Evolutionary conservation across 1,140 invertebrate species (phyloP), one percentile per base, ranked within the genome.

Genomic region (Microplitis demolitor): DNA sequence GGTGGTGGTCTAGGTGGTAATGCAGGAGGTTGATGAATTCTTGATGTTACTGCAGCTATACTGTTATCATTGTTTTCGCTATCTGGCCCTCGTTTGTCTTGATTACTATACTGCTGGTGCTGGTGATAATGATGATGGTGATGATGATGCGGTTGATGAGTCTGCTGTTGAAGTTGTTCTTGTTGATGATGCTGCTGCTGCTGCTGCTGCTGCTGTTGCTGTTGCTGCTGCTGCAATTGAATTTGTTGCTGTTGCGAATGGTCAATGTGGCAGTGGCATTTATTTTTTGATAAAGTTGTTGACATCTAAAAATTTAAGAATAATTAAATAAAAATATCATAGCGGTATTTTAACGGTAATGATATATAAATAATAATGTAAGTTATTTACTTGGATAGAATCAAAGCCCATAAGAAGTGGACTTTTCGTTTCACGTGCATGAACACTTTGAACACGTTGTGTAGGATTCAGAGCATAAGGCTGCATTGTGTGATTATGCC

Each of bases 21-120:
- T 4, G 86, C 86, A 4, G 85, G 86, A 39, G 85, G 86, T 75
- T 87, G 84, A 82, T 84, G 84, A 64, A 79, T 83, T 82, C 83
- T 84, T 56, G 81, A 80, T 73, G 79, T 79, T 39, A 83, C 77
- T 63, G 82, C 82, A 61, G 76, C 72, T 51, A 78, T 78, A 35
- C 76, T 80, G 64, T 81, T 82, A 72, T 64, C 78, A 37, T 83
- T 80, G 67, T 81, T 79, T 39, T 86, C 84, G 2, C 78, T 51
- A 16, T 71, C 71, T 2, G 68, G 60, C 0, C 60, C 35, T 61
- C 75, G 76, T 69, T 83, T 85, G 67, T 75, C 82, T 70, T 80
- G 75, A 71, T 69, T 74, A 39, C 73, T 74, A 60, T 67, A 72
- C 69, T 84, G 81, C 64, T 83, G 81, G 63, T 85, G 74, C 14